Evolutionary conservation across 2,888 invertebrate species (phyloP).

Genomic region (Clivina fossor): DNA sequence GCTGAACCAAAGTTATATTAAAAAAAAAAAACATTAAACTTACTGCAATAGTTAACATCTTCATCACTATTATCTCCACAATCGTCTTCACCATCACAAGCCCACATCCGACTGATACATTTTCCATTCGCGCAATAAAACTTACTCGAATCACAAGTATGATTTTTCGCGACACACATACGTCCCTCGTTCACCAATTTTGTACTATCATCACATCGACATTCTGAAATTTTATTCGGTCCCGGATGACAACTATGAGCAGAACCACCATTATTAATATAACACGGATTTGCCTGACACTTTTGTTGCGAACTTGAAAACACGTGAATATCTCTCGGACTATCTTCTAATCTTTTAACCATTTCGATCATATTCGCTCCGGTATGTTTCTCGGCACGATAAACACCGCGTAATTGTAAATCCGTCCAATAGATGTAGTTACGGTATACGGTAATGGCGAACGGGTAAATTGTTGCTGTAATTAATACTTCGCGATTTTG

Average conservation of each 20-base stretch:
- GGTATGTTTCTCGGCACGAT: constrained; percentile 95
- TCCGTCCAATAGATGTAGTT: constrained; percentile 97
- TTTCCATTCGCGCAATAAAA: constrained; percentile 93
- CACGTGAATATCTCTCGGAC: constrained; percentile 89
- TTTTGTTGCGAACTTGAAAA: constrained; percentile 77
- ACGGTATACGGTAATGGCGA: constrained; percentile 87
- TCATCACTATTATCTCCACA: constrained; percentile 90
- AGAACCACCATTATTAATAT: constrained; percentile 93
- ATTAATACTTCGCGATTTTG: constrained; percentile 80
- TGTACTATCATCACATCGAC: constrained; percentile 83
- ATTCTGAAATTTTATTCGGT: constrained; percentile 82
- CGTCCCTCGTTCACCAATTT: constrained; percentile 90
- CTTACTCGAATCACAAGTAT: constrained; percentile 82
- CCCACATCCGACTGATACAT: constrained; percentile 92
- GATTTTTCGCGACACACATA: constrained; percentile 89
- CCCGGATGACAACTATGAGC: constrained; percentile 92
- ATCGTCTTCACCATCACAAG: constrained; percentile 92
- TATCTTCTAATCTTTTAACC: constrained; percentile 89
- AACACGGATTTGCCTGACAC: constrained; percentile 81
- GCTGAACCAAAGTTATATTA: too few species aligned
- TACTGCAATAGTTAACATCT: constrained; percentile 80
- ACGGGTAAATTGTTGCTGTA: constrained; percentile 91
- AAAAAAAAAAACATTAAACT: constrained; percentile 45
- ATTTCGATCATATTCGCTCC: constrained; percentile 93
- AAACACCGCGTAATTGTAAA: constrained; percentile 88